Base-by-base conservation (phyloP, 2,888 invertebrate genomes). In the Temnothorax ravouxi region DNA sequence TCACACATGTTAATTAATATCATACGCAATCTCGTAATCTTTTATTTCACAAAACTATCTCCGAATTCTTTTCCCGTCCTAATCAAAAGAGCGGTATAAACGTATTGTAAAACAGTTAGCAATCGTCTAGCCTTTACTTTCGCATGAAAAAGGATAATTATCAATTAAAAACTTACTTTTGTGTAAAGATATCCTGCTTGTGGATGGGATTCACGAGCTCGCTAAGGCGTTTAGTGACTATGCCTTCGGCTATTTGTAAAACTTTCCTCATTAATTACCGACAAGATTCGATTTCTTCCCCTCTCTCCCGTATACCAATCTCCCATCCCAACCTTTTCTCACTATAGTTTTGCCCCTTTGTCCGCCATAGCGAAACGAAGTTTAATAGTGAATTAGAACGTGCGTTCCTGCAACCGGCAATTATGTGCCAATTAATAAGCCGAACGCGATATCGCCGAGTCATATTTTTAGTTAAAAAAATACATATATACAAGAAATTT, bases 251-350 rank as follows among this genome's bases (percentile, higher is more conserved):
- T 93, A 91, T 93, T 93, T 93, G 93, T 92, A 92, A 93, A 93
- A 93, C 93, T 93, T 93, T 93, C 91, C 92, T 93, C 93, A 93
- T 93, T 93, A 93, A 93, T 93, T 93, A 93, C 91, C 90, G 91
- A 92, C 92, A 92, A 93, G 92, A 93, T 93, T 92, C 93, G 92
- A 92, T 92, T 90, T 91, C 89, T 85, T 85, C 86, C 74, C 74
- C 83, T 86, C 86, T 83, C 88, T 86, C 80, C 89, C 87, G 81
- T 87, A 85, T 87, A 85, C 89, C 83, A 84, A 74, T 86, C 84
- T 62, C 82, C 62, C 76, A 62, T 72, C 66, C 69, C 69, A 79
- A 86, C 84, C 87, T 87, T 88, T 86, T 87, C 85, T 81, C 80
- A 74, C 86, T 86, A 71, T 81, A 88, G 87, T 87, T 88, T 87